phyloP scores from a whole-genome alignment of 2,888 invertebrate species.

The Homarus gammarus region DNA sequence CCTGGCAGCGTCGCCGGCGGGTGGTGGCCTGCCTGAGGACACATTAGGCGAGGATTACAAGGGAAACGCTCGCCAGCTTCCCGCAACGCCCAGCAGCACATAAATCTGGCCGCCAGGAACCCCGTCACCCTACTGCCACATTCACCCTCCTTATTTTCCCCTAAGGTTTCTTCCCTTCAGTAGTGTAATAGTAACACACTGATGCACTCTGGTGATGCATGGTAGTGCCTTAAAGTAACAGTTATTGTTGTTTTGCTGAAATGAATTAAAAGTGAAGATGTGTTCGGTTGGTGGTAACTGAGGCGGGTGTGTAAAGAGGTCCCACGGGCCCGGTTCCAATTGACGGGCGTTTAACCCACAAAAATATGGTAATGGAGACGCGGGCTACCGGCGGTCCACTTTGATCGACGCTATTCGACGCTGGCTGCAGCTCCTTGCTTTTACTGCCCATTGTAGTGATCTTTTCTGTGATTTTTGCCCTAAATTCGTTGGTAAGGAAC shows the following conservation, averaged over 20 bases:
- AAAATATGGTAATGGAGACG: constrained; percentile 64
- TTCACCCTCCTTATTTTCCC: neutral
- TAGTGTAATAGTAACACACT: neutral
- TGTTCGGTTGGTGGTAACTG: neutral
- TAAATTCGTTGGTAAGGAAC: neutral
- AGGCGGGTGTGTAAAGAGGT: constrained; percentile 29
- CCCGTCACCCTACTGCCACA: neutral
- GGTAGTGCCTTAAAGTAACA: neutral
- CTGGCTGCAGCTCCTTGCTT: constrained; percentile 9
- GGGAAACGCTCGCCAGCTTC: constrained; percentile 42
- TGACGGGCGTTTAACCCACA: constrained; percentile 62
- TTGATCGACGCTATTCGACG: constrained; percentile 31
- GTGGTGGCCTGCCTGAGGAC: constrained; percentile 23
- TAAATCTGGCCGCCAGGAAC: constrained; percentile 16
- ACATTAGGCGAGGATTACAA: constrained; percentile 54
- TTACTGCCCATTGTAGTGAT: constrained; percentile 8
- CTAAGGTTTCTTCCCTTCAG: neutral
- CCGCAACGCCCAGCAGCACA: constrained; percentile 32
- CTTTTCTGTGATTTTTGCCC: neutral
- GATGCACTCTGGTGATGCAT: neutral
- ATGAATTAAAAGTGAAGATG: neutral
- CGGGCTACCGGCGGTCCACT: constrained; percentile 41
- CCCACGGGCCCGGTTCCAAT: constrained; percentile 46
- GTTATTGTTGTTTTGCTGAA: neutral
- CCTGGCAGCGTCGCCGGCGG: neutral